These are phyloP conservation scores for Gymnoscopelus braueri DNA, from an alignment of 2,797 vertebrate species.

Conservation along the genomic window DNA sequence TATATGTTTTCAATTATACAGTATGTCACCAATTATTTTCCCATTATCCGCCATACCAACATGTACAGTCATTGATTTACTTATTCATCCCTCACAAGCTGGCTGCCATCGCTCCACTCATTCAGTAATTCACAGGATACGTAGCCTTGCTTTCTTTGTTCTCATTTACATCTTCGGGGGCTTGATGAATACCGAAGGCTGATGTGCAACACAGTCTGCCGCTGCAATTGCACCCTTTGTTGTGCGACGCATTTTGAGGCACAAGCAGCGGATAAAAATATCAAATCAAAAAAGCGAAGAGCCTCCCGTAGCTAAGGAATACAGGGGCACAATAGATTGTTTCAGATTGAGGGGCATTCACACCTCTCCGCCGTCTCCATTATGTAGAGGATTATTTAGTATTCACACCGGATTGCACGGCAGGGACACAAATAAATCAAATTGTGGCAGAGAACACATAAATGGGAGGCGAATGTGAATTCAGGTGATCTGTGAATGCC, in stretches of 20 bases:
- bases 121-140: slow-evolving; percentile 57
- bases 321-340: slow-evolving; percentile 63
- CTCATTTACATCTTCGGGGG: slow-evolving; percentile 63
- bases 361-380: slow-evolving; percentile 61
- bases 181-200: slow-evolving; percentile 40
- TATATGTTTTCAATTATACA: slow-evolving; percentile 59
- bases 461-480: slow-evolving; percentile 69
- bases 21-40: slow-evolving; percentile 69
- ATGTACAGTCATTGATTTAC: slow-evolving; percentile 50
- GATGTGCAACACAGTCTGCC: slow-evolving; percentile 51
- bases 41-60: slow-evolving; percentile 62
- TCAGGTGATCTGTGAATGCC: slow-evolving; percentile 82
- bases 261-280: slow-evolving; percentile 55
- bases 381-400: slow-evolving; percentile 73
- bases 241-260: slow-evolving; percentile 51
- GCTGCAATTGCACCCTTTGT: slow-evolving; percentile 57
- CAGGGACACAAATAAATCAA: slow-evolving; percentile 76
- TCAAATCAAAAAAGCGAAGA: slow-evolving; percentile 59
- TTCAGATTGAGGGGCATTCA: slow-evolving; percentile 65
- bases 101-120: not conserved
- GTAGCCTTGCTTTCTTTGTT: slow-evolving; percentile 42
- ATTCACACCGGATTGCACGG: slow-evolving; percentile 67
- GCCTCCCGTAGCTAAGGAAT: slow-evolving; percentile 63
- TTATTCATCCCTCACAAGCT: slow-evolving; percentile 3
- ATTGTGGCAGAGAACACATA: slow-evolving; percentile 63